phyloP scores from a whole-genome alignment of 2,888 invertebrate genomes.

The Stenodera caucasica region DNA sequence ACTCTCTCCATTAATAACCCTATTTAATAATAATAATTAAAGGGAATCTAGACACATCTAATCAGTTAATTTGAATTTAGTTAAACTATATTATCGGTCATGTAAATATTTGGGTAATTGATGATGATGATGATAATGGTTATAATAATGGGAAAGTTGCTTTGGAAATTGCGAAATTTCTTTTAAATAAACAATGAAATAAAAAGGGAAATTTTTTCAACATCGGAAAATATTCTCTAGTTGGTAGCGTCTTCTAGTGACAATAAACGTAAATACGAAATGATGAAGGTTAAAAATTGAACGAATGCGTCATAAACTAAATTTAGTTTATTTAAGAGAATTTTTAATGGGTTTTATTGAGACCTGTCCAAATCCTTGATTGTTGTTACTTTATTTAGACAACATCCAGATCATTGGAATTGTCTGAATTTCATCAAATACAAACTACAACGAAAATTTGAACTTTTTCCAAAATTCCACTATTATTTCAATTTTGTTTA shows the following conservation, averaged over 20 bases:
- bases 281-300: conserved; percentile 36
- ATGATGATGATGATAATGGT: background rate
- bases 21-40: too few relatives aligned
- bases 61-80: too few relatives aligned
- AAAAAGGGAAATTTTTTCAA: background rate
- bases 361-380: conserved; percentile 29
- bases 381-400: conserved; percentile 19
- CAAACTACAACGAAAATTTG: background rate
- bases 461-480: too few relatives aligned
- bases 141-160: conserved; percentile 5
- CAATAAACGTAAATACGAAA: conserved; percentile 32
- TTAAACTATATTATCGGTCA: background rate
- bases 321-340: conserved; percentile 26
- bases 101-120: background rate
- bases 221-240: background rate
- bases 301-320: conserved; percentile 32
- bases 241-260: conserved; percentile 28
- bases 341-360: conserved; percentile 29
- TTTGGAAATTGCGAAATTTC: background rate
- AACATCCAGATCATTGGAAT: too few relatives aligned
- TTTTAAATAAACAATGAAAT: background rate
- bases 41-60: too few relatives aligned
- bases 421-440: conserved; percentile 3
- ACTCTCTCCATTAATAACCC: background rate
- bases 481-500: too few relatives aligned